Base-by-base conservation (phyloP, 2,797 vertebrate species). In the Gymnopithys bicolor region DNA sequence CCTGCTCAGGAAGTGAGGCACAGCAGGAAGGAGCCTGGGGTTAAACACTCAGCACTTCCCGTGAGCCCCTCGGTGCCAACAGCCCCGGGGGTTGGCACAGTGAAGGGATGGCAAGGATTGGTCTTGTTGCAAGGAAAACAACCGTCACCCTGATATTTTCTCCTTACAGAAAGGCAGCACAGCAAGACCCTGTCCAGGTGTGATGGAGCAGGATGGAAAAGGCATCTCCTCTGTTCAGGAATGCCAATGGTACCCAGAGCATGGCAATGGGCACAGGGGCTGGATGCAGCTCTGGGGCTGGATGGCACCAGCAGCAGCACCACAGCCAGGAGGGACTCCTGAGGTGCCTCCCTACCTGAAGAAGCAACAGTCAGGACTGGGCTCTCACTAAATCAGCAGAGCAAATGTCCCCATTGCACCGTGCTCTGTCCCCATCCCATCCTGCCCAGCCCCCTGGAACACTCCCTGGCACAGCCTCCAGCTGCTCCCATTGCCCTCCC, bases 181-280 rank as follows among this genome's bases (percentile, higher is more conserved):
- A 27, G 51, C 18, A 27, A 86, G 58, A 4, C 11, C 30, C 19
- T 13, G 19, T 3, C 33, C 51, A n/a, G 83, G 39, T 27, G 45
- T n/a, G 56, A 21, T 0, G 1, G 76, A 39, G 63, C 3, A 1
- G 70, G 51, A 32, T 35, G 32, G 25, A 23, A 43, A 63, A 45
- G 39, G 60, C 15, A 18, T 13, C 60, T 52, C 41, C 8, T 1
- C 21, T 11, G 15, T 10, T 6, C 4, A 24, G 67, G 46, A 48
- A 11, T 22, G 9, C 4, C 3, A 9, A 24, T 14, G 4, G 48
- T 9, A 19, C 32, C 0, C 13, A 43, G 39, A 30, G 27, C 19
- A 21, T 19, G 15, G 37, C 37, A 5, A 24, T 8, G 0, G 3
- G 55, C 0, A 3, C 19, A 10, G 51, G 23, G 58, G n/a, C 19